Percentiles rank a stretch among this genome's conserved stretches.
phyloP scores from a whole-genome alignment of 2,888 invertebrate genomes.

The Mechanitis mazaeus region DNA sequence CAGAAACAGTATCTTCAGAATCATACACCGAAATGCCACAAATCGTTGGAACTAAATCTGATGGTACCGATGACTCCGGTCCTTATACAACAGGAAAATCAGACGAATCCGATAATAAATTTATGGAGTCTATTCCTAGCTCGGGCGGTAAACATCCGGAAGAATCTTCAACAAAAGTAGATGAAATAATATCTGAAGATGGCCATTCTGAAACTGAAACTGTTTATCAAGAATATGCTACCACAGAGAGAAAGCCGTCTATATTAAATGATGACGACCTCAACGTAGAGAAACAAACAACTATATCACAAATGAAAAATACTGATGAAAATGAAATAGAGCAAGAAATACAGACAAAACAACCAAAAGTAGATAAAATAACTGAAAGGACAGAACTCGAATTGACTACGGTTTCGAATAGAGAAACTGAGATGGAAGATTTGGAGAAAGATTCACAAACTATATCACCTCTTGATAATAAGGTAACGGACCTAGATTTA shows the following conservation, averaged over 20 bases:
- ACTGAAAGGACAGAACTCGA: constrained; percentile 16
- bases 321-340: constrained; percentile 4
- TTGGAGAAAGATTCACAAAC: neutral
- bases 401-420: constrained; percentile 4
- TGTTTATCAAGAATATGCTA: neutral
- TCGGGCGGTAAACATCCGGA: constrained; percentile 9
- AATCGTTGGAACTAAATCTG: constrained; percentile 13
- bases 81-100: neutral
- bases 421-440: constrained; percentile 10
- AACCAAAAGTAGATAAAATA: constrained; percentile 12
- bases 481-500: neutral
- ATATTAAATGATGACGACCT: neutral
- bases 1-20: constrained; percentile 11
- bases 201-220: constrained; percentile 1
- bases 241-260: neutral
- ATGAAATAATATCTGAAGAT: constrained; percentile 17
- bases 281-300: constrained; percentile 12
- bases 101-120: neutral
- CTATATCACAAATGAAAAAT: neutral
- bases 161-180: constrained; percentile 5
- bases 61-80: constrained; percentile 14
- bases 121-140: neutral
- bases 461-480: neutral
- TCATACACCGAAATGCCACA: constrained; percentile 21
- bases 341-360: constrained; percentile 12